Evolutionary conservation across 2,113 vertebrate genomes (phyloP), one percentile per base, ranked within the genome.

Genomic region (Galeopterus variegatus): DNA sequence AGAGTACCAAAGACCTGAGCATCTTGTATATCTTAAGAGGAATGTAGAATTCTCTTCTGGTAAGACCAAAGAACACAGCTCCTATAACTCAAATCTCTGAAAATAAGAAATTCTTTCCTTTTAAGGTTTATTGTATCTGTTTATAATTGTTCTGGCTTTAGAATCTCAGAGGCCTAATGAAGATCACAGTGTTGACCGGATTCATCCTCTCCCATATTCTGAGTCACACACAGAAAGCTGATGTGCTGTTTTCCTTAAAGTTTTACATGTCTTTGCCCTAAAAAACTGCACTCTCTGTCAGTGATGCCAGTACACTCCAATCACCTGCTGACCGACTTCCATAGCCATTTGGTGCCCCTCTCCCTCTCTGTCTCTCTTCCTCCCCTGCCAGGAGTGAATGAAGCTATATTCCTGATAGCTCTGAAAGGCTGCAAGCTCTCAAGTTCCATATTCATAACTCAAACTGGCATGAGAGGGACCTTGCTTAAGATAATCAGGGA

Each of bases 371-470:
- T 33, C 19, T 21, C 3, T 33, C 64, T 69, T 93, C 54, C 13
- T 73, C 12, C 8, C 50, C 31, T 69, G 8, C 24, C n/a, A 77
- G 85, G 14, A 26, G 60, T 48, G 18, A 56, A 62, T n/a, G n/a
- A 65, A 81, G 5, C 26, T 23, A 31, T 28, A 24, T 84, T 92
- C 67, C 56, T 33, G 4, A 9, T 58, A 48, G 45, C 12, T 87
- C 80, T 82, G 41, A 67, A 80, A 64, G 45, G 2, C 75, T 67
- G 50, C n/a, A 52, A 31, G 31, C 65, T 73, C 73, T 93, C 23
- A 96, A 76, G 54, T 80, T 93, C 23, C n/a, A 54, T 24, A 76
- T 90, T 65, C 45, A 58, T 64, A 90, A 31, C 76, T 91, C 54
- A 70, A 93, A 75, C 52, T 93, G 64, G 56, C 8, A 41, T 36